Conservation (phyloP, 2,113 vertebrate species). For the Tiliqua scincoides region DNA sequence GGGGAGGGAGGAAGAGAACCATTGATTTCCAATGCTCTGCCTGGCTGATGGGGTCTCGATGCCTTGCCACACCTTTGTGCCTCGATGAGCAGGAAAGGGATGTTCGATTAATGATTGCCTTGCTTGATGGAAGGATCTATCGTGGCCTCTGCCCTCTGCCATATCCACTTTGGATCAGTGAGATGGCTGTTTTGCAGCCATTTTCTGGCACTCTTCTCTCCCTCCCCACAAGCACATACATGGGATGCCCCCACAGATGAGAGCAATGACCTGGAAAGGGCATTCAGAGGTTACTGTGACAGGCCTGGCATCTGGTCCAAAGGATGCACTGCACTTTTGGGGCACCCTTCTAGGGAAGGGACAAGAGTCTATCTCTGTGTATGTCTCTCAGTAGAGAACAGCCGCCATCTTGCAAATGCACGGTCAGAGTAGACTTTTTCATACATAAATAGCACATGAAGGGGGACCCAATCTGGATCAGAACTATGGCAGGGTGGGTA, state of each 20-base stretch:
- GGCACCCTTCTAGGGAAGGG: background rate
- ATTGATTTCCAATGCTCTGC: slow-evolving; percentile 28
- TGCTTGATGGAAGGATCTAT: background rate
- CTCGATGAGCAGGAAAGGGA: slow-evolving; percentile 23
- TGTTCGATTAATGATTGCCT: slow-evolving; percentile 20
- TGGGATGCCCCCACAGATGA: background rate
- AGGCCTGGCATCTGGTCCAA: background rate
- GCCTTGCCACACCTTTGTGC: slow-evolving; percentile 26
- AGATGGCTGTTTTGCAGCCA: background rate
- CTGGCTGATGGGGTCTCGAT: slow-evolving; percentile 1
- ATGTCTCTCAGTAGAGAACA: background rate
- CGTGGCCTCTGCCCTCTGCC: background rate
- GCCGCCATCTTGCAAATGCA: background rate
- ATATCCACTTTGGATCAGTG: background rate
- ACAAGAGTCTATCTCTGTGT: background rate
- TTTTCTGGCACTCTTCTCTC: background rate
- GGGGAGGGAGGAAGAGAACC: background rate
- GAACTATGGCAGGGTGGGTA: too few species aligned
- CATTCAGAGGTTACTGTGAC: background rate
- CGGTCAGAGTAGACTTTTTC: too few species aligned
- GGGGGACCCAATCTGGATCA: too few species aligned
- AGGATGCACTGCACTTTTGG: background rate
- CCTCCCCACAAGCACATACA: background rate
- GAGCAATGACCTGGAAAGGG: background rate
- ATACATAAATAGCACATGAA: too few species aligned